Conservation (phyloP, 2,888 invertebrate species). For the Nipponacmea schrenckii region DNA sequence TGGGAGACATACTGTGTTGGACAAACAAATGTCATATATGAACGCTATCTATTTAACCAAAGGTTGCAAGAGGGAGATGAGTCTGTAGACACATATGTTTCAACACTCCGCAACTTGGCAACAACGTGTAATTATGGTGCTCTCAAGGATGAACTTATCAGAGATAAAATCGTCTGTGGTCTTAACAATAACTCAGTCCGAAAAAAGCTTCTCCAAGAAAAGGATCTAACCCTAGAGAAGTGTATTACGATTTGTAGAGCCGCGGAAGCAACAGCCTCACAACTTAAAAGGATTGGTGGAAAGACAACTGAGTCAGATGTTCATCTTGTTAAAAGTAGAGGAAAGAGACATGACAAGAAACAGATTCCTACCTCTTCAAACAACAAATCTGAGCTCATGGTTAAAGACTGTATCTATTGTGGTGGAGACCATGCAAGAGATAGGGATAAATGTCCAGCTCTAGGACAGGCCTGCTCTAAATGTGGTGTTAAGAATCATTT, state of each 20-base stretch:
- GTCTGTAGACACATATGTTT: conserved; percentile 13
- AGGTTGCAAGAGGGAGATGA: conserved; percentile 13
- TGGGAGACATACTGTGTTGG: conserved; percentile 18
- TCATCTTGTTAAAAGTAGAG: no score
- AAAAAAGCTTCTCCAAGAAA: conserved; percentile 7
- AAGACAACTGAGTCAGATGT: no score
- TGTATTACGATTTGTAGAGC: conserved; percentile 5
- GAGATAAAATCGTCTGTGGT: conserved; percentile 14
- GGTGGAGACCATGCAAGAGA: conserved; percentile 3
- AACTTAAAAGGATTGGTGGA: neutral
- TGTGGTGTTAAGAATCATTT: conserved; percentile 37
- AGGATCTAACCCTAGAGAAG: neutral
- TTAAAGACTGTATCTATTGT: no score
- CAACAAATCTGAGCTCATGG: no score
- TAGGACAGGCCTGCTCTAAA: conserved; percentile 28
- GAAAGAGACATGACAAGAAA: no score
- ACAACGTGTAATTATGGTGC: conserved; percentile 14
- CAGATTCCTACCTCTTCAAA: no score
- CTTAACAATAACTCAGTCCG: neutral
- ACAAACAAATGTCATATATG: conserved; percentile 20
- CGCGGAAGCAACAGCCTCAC: neutral
- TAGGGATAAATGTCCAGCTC: conserved; percentile 35
- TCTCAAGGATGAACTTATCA: conserved; percentile 9
- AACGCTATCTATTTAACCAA: conserved; percentile 17
- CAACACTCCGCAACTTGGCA: conserved; percentile 11